Evolutionary conservation across 1,140 invertebrate genomes (phyloP).

Genomic region (Caenorhabditis brenneri): DNA sequence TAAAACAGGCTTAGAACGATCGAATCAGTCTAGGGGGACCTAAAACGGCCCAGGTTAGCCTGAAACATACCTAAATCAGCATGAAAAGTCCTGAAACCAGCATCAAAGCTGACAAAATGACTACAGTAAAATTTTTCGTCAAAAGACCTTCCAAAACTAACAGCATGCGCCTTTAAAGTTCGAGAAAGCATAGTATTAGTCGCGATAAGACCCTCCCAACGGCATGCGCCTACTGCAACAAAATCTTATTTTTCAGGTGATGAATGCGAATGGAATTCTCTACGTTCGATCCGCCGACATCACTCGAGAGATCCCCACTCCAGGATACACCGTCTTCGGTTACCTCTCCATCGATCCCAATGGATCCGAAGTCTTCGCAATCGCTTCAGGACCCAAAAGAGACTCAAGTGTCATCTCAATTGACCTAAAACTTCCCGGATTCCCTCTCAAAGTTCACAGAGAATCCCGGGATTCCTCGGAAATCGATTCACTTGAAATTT

Average conservation of each 20-base stretch:
- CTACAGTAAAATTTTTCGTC: too few species aligned
- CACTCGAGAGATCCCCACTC: constrained; percentile 1
- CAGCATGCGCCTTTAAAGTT: too few species aligned
- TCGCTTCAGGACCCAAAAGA: constrained; percentile 50
- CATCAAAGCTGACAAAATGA: too few species aligned
- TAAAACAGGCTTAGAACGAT: too few species aligned
- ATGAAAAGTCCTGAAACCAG: too few species aligned
- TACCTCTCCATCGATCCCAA: constrained; percentile 38
- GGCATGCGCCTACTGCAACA: too few species aligned
- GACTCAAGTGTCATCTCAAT: constrained; percentile 51
- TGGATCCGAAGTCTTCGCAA: constrained; percentile 23
- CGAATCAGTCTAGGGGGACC: too few species aligned
- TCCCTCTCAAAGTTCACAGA: constrained; percentile 36
- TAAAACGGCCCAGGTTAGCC: too few species aligned
- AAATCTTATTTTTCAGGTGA: constrained; percentile 41
- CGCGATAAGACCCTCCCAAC: too few species aligned
- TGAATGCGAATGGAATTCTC: constrained; percentile 60
- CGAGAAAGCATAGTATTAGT: too few species aligned
- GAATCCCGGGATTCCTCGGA: constrained; percentile 51
- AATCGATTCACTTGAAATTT: constrained; percentile 69
- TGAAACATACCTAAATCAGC: too few species aligned
- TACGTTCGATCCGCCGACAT: constrained; percentile 27
- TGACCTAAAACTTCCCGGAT: constrained; percentile 24
- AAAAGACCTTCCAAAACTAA: too few species aligned
- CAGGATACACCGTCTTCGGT: constrained; percentile 44